phyloP scores from a whole-genome alignment of 2,113 vertebrate genomes.

The Perccottus glenii region DNA sequence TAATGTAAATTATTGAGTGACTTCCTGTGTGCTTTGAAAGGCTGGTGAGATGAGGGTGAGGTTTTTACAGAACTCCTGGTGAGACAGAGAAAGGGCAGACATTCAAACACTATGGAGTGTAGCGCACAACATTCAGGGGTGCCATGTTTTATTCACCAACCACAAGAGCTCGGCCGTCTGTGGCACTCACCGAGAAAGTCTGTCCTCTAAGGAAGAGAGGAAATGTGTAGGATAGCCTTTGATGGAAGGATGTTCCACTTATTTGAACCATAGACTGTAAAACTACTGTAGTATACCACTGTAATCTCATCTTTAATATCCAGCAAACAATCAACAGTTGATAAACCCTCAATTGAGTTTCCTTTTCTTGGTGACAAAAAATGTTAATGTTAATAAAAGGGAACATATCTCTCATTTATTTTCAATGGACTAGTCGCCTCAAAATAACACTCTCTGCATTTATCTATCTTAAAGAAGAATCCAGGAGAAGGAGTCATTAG shows the following conservation, averaged over 20 bases:
- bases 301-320: too few species aligned
- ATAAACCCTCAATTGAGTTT: too few species aligned
- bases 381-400: too few species aligned
- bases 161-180: not conserved
- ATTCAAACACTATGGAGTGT: constrained; percentile 8
- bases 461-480: too few species aligned
- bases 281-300: too few species aligned
- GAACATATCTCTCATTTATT: too few species aligned
- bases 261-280: not conserved
- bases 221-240: not conserved
- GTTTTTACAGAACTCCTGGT: constrained; percentile 2
- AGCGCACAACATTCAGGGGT: constrained; percentile 27
- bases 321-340: too few species aligned
- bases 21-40: constrained; percentile 19
- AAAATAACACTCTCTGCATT: too few species aligned
- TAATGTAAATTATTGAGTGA: constrained; percentile 43
- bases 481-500: too few species aligned
- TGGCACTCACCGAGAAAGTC: not conserved
- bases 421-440: too few species aligned
- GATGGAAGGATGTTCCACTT: not conserved
- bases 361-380: too few species aligned
- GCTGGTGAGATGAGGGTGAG: constrained; percentile 7
- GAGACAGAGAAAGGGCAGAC: constrained; percentile 12
- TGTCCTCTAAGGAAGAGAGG: constrained; percentile 1
- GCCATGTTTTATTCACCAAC: constrained; percentile 28